Base-by-base conservation (phyloP, 2,113 vertebrate genomes). In the Microtus richardsoni region DNA sequence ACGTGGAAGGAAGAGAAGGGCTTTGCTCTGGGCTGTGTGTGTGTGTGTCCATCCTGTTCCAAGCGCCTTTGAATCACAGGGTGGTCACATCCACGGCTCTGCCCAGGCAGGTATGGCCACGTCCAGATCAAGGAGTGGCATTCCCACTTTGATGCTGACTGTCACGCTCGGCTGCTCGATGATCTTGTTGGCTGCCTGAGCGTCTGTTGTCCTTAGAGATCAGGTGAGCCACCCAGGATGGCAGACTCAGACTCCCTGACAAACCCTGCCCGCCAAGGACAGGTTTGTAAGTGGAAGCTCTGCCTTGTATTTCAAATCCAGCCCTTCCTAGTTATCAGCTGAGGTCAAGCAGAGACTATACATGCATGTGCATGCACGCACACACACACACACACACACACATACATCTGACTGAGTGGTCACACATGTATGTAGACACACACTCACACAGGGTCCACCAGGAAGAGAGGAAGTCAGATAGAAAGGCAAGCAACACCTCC, bases 81-180 rank as follows among this genome's bases (percentile, higher is more conserved):
- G 98, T 99, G 99, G 99, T 99, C 99, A 99, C 97, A 98, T 98
- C 99, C 98, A 97, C 98, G 98, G 97, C 98, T 98, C 99, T 99
- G 99, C 98, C 98, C 98, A 19, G 98, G 99, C 99, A 99, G 98
- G 98, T 97, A 98, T 73, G 98, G 98, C 97, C 98, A 98, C 97
- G 98, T 96, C 98, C 93, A 98, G 99, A 99, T 99, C 98, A 98
- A 99, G 99, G 98, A 98, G 99, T 98, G 98, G 98, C 97, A 95
- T 98, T 98, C 98, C 85, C 22, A 1, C 99, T 99, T 99, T 99
- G 99, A 99, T 98, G 99, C 98, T 66, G 58, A 92, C 98, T 98
- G 99, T 99, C 99, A 99, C 71, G 98, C 99, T 98, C 97, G n/a
- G 96, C 94, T 99, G 98, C 98, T 95, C 98, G 97, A 96, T 80